A percentile compares a stretch with the other conserved stretches of the same genome.
phyloP scores from a whole-genome alignment of 2,888 invertebrate species.

The Andrena haemorrhoa region DNA sequence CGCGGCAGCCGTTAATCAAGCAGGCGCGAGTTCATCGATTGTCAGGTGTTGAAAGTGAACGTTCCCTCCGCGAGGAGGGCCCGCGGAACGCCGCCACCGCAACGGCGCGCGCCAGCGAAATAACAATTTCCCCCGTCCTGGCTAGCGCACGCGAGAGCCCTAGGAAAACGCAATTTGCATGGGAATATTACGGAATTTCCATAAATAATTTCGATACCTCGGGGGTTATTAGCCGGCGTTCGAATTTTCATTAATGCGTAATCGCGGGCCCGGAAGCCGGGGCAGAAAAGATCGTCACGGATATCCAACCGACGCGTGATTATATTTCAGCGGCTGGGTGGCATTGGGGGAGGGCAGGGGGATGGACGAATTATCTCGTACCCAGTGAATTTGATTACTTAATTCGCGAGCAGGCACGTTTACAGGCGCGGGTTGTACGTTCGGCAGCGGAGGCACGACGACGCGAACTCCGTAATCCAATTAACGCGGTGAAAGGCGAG shows the following conservation, averaged over 20 bases:
- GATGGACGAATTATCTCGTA: constrained; percentile 19
- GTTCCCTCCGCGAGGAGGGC: background rate
- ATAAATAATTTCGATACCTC: constrained; percentile 34
- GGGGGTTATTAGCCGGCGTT: constrained; percentile 14
- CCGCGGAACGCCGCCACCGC: background rate
- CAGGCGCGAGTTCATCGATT: background rate
- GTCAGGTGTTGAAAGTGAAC: background rate
- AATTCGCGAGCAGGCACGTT: constrained; percentile 55
- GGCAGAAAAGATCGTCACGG: constrained; percentile 12
- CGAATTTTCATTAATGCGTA: constrained; percentile 33
- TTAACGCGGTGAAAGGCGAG: constrained; percentile 73
- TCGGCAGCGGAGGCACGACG: constrained; percentile 17
- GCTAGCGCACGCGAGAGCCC: background rate
- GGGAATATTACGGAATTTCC: constrained; percentile 17
- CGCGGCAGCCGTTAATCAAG: background rate
- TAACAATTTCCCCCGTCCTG: background rate
- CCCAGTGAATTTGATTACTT: constrained; percentile 37
- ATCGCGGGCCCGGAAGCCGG: background rate
- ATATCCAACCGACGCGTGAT: constrained; percentile 10
- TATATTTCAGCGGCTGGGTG: background rate
- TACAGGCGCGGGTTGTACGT: constrained; percentile 26
- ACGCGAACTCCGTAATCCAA: constrained; percentile 70
- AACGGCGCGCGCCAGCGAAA: constrained; percentile 2
- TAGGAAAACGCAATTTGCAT: background rate
- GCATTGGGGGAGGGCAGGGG: no score